phyloP scores from a whole-genome alignment of 1,140 invertebrate genomes.

The Pseudomyrmex gracilis region DNA sequence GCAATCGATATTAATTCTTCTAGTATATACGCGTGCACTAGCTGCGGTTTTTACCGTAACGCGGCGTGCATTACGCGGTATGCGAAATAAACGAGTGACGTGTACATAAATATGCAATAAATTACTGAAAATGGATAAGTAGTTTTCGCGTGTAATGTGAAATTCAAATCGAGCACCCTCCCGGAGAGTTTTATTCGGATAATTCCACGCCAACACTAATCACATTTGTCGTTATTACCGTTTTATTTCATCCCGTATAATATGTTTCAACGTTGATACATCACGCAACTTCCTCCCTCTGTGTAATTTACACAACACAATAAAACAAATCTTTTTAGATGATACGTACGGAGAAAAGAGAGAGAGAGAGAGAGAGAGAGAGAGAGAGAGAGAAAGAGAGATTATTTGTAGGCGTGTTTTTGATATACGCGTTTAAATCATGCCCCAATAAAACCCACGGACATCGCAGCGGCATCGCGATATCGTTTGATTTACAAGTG shows the following conservation, averaged over 20 bases:
- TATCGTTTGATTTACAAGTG: conserved; percentile 50
- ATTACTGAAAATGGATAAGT: conserved; percentile 32
- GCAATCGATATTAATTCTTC: conserved; percentile 56
- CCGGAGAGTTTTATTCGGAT: background rate
- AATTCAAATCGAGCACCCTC: background rate
- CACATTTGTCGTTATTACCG: background rate
- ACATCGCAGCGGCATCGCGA: background rate
- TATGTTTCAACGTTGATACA: too few relatives aligned
- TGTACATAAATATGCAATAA: conserved; percentile 39
- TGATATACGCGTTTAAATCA: conserved; percentile 15
- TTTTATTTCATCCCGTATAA: background rate
- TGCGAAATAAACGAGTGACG: conserved; percentile 30
- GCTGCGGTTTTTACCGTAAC: conserved; percentile 39
- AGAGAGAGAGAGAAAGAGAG: background rate
- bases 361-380: background rate
- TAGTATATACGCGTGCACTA: background rate
- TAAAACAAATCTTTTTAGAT: too few relatives aligned
- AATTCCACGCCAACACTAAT: background rate
- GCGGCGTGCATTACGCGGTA: conserved; percentile 2
- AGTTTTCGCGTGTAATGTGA: conserved; percentile 18
- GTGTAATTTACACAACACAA: too few relatives aligned
- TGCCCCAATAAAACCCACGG: conserved; percentile 21
- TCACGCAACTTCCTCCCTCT: too few relatives aligned
- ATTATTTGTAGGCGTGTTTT: conserved; percentile 1
- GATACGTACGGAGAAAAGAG: background rate